Evolutionary conservation across 2,797 vertebrate species (phyloP), one percentile per base, ranked within the genome.

Genomic region (Scarus forsteni): DNA sequence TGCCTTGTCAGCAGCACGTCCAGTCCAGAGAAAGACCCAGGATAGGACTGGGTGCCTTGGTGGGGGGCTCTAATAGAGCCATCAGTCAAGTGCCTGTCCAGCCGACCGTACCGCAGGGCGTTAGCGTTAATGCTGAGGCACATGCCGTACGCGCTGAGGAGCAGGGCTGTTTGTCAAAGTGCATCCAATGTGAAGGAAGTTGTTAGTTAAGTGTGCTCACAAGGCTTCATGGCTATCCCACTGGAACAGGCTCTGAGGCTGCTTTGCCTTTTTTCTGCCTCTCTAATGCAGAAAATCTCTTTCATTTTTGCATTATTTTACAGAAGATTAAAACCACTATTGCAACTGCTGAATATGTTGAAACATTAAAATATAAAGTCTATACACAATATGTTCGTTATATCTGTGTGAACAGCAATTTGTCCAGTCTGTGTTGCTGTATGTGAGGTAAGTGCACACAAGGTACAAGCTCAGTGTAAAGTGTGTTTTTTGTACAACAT

Each of bases 1-100:
- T 95, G 94, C 95, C 77, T 97, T 95, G 94, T 95, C 95, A 96
- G 94, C 96, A 96, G 93, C 95, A 94, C 92, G 92, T 94, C 93
- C 92, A 91, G 91, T 93, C 92, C 88, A 83, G 85, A 90, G 76
- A 92, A 96, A 91, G 94, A 90, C 91, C 90, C 81, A 77, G 93
- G 92, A 95, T 92, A 88, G 94, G 93, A 96, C 93, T 91, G 90
- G 93, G 92, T 95, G 95, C 89, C 94, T 87, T 92, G 92, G 95
- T 95, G 90, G 92, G 88, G 86, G 89, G 83, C 84, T 94, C 93
- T 97, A 97, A 97, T 96, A 93, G 95, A 95, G 93, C 94, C 94
- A 96, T 98, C 96, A 95, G 96, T 96, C 96, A 96, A 95, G 95
- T 94, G 94, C 87, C 85, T 90, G 91, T 92, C 92, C 92, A 93